A percentile compares a stretch with the other conserved stretches of the same genome.
Evolutionary conservation across 2,797 vertebrate species (phyloP).

Genomic region (Esox lucius): DNA sequence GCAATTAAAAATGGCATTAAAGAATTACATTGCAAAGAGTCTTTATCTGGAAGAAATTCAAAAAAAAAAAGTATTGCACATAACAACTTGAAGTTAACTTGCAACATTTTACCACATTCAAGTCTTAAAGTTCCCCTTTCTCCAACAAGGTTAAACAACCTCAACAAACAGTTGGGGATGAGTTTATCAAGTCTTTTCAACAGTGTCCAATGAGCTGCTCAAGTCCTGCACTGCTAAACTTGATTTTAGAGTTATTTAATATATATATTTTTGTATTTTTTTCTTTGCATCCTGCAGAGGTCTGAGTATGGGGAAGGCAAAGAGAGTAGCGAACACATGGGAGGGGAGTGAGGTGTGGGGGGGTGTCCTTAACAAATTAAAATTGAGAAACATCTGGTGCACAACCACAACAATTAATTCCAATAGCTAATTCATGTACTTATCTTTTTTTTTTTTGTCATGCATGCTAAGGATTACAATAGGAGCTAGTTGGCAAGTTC

Average conservation of each 20-base stretch:
- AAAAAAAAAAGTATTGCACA: slow-evolving; percentile 99
- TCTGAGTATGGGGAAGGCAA: slow-evolving; percentile 93
- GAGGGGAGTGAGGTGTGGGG: slow-evolving; percentile 40
- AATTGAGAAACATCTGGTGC: slow-evolving; percentile 99
- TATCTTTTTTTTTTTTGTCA: slow-evolving; percentile 81
- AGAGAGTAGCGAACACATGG: slow-evolving; percentile 74
- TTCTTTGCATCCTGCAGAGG: slow-evolving; percentile 92
- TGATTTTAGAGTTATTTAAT: slow-evolving; percentile 65
- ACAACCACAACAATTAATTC: slow-evolving; percentile 97
- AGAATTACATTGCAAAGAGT: slow-evolving; percentile 99
- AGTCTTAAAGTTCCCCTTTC: slow-evolving; percentile 99
- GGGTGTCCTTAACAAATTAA: slow-evolving; percentile 76
- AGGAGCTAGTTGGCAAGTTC: slow-evolving; percentile 93
- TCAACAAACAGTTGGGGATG: slow-evolving; percentile 76
- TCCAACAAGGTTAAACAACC: slow-evolving; percentile 77
- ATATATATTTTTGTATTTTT: slow-evolving; percentile 54
- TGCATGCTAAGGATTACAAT: slow-evolving; percentile 99
- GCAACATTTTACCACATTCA: slow-evolving; percentile 99
- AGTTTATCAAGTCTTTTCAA: slow-evolving; percentile 96
- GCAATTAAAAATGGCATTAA: slow-evolving; percentile 99
- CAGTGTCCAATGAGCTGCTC: slow-evolving; percentile 92
- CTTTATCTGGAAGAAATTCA: slow-evolving; percentile 96
- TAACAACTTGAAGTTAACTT: slow-evolving; percentile 99
- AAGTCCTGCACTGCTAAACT: slow-evolving; percentile 86
- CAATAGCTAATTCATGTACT: slow-evolving; percentile 83